phyloP scores from a whole-genome alignment of 2,888 invertebrate genomes.

The Dicyrtomina minuta region DNA sequence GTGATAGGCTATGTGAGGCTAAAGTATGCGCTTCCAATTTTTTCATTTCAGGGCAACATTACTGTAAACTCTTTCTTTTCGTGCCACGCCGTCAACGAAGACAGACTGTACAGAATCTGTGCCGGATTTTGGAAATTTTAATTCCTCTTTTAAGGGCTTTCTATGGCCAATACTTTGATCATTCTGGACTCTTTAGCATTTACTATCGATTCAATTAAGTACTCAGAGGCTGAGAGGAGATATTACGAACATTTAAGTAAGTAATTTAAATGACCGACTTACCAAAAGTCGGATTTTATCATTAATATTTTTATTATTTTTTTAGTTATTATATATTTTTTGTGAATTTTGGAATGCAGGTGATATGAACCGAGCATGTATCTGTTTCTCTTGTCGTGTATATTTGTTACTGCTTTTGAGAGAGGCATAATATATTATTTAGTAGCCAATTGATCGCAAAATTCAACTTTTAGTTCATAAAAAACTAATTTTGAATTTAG shows the following conservation, averaged over 20 bases:
- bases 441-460: too few species aligned
- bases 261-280: conserved; percentile 21
- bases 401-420: background rate
- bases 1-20: too few species aligned
- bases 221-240: conserved; percentile 50
- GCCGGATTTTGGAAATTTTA: conserved; percentile 16
- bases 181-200: conserved; percentile 45
- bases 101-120: background rate
- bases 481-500: too few species aligned
- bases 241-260: conserved; percentile 51
- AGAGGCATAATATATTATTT: background rate
- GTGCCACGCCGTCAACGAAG: conserved; percentile 12
- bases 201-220: conserved; percentile 48
- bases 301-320: conserved; percentile 6
- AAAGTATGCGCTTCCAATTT: too few species aligned
- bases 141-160: conserved; percentile 1
- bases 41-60: too few species aligned
- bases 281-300: too few species aligned
- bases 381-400: background rate
- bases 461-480: too few species aligned
- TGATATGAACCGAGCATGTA: too few species aligned
- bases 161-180: conserved; percentile 41
- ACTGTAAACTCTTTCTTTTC: conserved; percentile 10
- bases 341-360: too few species aligned
- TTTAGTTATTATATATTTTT: background rate